These are phyloP conservation scores for Amiota mariae DNA, from an alignment of 2,888 invertebrate species.

Conservation along the genomic window DNA sequence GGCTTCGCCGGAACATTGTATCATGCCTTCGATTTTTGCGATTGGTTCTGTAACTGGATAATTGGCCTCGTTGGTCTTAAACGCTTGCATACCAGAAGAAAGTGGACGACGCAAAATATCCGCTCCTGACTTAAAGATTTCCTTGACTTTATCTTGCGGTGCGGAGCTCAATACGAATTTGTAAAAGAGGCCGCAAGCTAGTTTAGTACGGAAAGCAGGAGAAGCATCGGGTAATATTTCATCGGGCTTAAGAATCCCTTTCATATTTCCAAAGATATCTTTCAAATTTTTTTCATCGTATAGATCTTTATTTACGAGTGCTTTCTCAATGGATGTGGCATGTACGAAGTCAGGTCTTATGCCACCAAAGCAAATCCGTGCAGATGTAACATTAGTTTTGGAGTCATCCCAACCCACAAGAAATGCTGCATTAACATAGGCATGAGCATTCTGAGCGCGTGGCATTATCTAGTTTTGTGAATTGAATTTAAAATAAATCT, in stretches of 20 bases:
- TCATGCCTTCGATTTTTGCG: conserved; percentile 80
- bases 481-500: conserved; percentile 42
- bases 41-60: conserved; percentile 86
- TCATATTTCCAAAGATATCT: conserved; percentile 75
- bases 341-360: conserved; percentile 76
- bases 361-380: conserved; percentile 79
- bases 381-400: conserved; percentile 68
- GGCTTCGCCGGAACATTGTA: conserved; percentile 82
- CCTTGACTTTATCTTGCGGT: conserved; percentile 75
- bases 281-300: conserved; percentile 61
- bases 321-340: conserved; percentile 76
- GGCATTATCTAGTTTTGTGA: conserved; percentile 80
- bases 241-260: conserved; percentile 78
- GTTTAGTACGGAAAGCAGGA: conserved; percentile 79
- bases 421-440: conserved; percentile 83
- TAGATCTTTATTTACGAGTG: neutral
- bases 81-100: conserved; percentile 81
- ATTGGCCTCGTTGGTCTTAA: conserved; percentile 79
- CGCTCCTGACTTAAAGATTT: conserved; percentile 77
- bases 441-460: conserved; percentile 83
- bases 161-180: conserved; percentile 79
- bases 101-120: conserved; percentile 77
- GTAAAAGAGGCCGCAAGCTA: conserved; percentile 85
- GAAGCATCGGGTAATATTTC: conserved; percentile 79
- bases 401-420: conserved; percentile 76